These are phyloP conservation scores for Anguilla pacifica DNA, from an alignment of 2,797 vertebrate species.

Conservation along the genomic window DNA sequence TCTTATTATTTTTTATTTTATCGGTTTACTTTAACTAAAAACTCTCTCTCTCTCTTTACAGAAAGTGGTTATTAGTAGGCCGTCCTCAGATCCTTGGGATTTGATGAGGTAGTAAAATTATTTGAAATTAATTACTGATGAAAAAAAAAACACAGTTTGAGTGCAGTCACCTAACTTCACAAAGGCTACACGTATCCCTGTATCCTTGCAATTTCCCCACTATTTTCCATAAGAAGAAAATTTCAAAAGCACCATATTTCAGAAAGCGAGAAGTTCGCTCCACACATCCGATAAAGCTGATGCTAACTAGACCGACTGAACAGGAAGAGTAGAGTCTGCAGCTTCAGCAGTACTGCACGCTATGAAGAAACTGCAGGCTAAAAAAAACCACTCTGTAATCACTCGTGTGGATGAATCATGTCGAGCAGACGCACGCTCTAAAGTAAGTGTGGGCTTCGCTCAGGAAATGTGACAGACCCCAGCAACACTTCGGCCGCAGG, in stretches of 20 bases:
- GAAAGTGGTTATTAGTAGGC: not conserved
- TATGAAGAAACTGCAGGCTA: not conserved
- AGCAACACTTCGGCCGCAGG: not conserved
- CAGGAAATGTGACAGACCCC: constrained; percentile 24
- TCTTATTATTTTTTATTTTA: no score
- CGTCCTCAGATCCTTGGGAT: not conserved
- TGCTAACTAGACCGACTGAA: not conserved
- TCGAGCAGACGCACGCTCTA: not conserved
- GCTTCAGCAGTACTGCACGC: not conserved
- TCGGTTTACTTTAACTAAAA: not conserved
- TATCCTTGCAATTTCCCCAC: not conserved
- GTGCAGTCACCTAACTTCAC: no score
- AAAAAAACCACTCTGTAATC: not conserved
- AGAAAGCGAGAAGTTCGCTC: not conserved
- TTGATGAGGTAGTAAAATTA: not conserved
- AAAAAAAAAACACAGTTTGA: no score
- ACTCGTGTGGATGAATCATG: not conserved
- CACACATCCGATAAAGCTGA: no score
- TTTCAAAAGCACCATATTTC: not conserved
- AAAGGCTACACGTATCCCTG: not conserved
- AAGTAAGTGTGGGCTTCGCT: constrained; percentile 12
- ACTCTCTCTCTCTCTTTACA: not conserved
- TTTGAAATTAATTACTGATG: not conserved
- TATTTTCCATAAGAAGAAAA: not conserved
- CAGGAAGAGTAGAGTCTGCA: not conserved